These are phyloP conservation scores for Protomyctophum bolini DNA, from an alignment of 2,113 vertebrate species.

Conservation along the genomic window DNA sequence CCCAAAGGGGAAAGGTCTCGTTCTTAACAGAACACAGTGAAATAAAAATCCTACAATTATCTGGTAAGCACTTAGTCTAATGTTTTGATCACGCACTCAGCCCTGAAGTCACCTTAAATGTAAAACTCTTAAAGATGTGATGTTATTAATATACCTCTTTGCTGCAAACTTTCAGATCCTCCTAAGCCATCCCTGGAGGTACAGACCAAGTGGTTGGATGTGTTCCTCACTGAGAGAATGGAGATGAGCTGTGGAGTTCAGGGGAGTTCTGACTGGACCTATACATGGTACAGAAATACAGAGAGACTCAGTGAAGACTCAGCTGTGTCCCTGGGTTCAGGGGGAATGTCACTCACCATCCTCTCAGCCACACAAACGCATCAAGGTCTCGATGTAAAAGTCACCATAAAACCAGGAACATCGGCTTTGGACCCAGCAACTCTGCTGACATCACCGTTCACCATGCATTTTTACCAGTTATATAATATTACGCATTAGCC, in stretches of 20 bases:
- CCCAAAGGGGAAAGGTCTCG: neutral
- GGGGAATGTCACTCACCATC: neutral
- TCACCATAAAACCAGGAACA: neutral
- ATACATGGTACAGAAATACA: conserved; percentile 42
- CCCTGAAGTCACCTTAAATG: too few relatives aligned
- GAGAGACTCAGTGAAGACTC: conserved; percentile 12
- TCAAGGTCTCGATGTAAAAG: conserved; percentile 5
- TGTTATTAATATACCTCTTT: too few relatives aligned
- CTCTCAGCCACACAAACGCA: neutral
- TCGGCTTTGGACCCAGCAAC: too few relatives aligned
- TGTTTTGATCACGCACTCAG: too few relatives aligned
- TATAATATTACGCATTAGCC: too few relatives aligned
- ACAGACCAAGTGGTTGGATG: neutral
- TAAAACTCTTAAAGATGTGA: too few relatives aligned
- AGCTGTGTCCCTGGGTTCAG: neutral
- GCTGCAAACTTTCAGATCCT: neutral
- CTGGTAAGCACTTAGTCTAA: neutral
- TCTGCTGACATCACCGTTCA: too few relatives aligned
- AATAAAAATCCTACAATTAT: neutral
- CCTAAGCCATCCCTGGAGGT: neutral
- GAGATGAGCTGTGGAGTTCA: conserved; percentile 15
- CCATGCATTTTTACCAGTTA: too few relatives aligned
- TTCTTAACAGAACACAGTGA: neutral
- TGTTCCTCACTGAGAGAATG: conserved; percentile 54
- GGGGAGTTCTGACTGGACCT: conserved; percentile 34